phyloP scores from a whole-genome alignment of 1,140 invertebrate genomes.

The Acyrthosiphon pisum region DNA sequence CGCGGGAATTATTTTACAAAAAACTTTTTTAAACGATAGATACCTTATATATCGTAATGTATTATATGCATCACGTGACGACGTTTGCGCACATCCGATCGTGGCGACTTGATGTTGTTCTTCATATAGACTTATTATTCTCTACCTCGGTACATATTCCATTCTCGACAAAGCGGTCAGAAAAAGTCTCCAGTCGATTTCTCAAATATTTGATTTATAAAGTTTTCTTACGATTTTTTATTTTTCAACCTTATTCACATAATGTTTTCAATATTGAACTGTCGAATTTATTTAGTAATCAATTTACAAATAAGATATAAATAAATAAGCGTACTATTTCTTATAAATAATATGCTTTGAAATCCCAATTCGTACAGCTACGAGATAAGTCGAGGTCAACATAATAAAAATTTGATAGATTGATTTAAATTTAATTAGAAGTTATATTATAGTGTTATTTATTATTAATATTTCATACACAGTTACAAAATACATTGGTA shows the following conservation, averaged over 20 bases:
- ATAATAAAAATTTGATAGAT: neutral
- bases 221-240: too few species aligned
- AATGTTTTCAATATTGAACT: too few species aligned
- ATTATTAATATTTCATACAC: neutral
- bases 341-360: too few species aligned
- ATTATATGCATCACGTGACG: neutral
- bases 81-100: neutral
- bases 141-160: neutral
- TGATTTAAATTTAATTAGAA: neutral
- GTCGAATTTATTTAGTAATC: too few species aligned
- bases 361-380: neutral
- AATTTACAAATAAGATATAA: too few species aligned
- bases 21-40: neutral
- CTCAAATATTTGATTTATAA: too few species aligned
- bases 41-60: neutral
- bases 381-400: neutral
- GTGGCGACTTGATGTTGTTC: neutral
- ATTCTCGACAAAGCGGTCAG: neutral
- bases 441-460: too few species aligned
- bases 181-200: neutral
- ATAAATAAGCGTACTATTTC: too few species aligned
- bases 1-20: neutral
- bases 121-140: too few species aligned
- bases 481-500: neutral
- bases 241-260: too few species aligned